Conservation (phyloP, 2,113 vertebrate genomes). For the Glaucomys volans region DNA sequence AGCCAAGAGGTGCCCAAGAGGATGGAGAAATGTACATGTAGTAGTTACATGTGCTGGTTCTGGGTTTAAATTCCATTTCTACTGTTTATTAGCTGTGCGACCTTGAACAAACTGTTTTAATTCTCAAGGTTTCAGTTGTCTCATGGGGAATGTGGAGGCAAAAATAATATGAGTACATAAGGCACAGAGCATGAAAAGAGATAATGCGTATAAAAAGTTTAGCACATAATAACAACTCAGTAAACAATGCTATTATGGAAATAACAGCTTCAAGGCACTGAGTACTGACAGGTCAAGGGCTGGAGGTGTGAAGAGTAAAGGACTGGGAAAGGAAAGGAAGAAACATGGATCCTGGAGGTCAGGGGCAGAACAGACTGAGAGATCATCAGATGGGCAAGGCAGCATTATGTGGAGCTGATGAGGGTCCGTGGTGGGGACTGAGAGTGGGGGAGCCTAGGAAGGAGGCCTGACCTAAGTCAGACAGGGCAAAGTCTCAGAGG, state of each 20-base stretch:
- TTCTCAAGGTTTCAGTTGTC: slow-evolving; percentile 44
- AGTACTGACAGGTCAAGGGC: background rate
- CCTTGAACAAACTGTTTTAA: slow-evolving; percentile 50
- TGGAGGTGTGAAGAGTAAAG: background rate
- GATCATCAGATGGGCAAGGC: background rate
- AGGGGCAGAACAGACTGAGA: background rate
- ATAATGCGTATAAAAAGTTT: background rate
- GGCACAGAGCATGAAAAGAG: background rate
- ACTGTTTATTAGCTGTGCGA: background rate
- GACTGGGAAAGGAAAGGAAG: background rate
- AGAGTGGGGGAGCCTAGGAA: background rate
- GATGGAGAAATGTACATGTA: background rate
- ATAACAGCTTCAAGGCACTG: background rate
- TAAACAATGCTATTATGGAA: background rate
- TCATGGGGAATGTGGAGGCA: slow-evolving; percentile 27
- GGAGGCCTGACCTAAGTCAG: background rate
- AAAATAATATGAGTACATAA: slow-evolving; percentile 45
- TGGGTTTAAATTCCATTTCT: slow-evolving; percentile 33
- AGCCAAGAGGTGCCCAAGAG: background rate
- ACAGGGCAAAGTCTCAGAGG: background rate
- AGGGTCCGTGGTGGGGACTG: no score
- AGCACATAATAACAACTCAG: background rate
- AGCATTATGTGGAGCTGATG: background rate
- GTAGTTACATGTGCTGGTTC: background rate
- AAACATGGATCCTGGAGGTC: background rate